Evolutionary conservation across 2,797 vertebrate species (phyloP).

Genomic region (Crypturellus tataupa): DNA sequence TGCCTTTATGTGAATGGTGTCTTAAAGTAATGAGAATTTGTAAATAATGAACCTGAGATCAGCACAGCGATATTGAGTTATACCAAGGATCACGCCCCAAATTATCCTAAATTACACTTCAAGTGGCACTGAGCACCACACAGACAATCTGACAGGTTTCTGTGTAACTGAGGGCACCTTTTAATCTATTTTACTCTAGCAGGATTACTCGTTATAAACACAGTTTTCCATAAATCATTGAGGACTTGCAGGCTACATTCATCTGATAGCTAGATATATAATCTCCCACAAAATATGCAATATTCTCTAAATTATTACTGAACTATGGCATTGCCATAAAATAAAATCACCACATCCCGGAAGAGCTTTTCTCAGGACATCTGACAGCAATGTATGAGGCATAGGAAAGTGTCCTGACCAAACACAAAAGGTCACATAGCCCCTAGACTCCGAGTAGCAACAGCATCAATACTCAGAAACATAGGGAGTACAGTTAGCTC

Average conservation of each 20-base stretch:
- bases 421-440: background rate
- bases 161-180: background rate
- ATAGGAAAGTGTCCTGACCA: background rate
- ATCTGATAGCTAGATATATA: background rate
- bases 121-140: background rate
- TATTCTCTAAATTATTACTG: background rate
- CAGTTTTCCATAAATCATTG: background rate
- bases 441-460: background rate
- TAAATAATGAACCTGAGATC: background rate
- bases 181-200: background rate
- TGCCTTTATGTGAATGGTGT: background rate
- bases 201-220: background rate
- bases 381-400: background rate
- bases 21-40: constrained; percentile 10
- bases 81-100: background rate
- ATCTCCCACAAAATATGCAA: background rate
- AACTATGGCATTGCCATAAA: background rate
- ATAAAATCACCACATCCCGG: background rate
- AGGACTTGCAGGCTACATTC: background rate
- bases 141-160: background rate
- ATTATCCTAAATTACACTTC: constrained; percentile 11
- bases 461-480: background rate
- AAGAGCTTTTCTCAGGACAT: background rate
- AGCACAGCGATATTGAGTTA: background rate
- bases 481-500: background rate